Conservation (phyloP, 2,888 invertebrate species). For the Pterobdella sp. region DNA sequence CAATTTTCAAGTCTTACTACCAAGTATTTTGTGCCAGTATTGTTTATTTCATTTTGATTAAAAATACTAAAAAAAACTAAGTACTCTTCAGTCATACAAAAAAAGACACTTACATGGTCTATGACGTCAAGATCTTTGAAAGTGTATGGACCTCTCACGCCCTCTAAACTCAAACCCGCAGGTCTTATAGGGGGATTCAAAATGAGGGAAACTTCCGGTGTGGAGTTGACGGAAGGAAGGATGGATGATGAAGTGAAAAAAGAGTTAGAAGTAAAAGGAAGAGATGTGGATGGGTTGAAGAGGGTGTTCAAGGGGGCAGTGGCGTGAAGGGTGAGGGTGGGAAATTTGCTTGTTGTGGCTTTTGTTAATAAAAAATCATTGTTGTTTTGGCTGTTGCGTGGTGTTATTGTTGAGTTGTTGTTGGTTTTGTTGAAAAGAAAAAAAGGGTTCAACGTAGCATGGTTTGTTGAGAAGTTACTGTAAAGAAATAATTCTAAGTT, state of each 20-base stretch:
- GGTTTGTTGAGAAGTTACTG: not conserved
- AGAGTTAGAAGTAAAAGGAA: not conserved
- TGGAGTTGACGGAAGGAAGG: too few relatives aligned
- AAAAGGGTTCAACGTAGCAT: not conserved
- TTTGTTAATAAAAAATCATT: not conserved
- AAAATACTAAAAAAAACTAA: too few relatives aligned
- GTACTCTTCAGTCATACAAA: too few relatives aligned
- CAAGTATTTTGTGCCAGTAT: too few relatives aligned
- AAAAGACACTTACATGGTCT: not conserved
- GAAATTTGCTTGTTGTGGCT: not conserved
- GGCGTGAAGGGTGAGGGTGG: not conserved
- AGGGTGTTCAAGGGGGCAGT: not conserved
- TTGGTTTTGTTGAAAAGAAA: constrained; percentile 14
- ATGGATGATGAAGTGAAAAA: not conserved
- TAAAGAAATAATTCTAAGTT: not conserved
- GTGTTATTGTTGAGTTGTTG: not conserved
- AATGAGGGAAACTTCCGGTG: not conserved
- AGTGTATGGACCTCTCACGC: constrained; percentile 4
- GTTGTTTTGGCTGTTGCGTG: not conserved
- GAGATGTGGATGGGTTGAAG: not conserved
- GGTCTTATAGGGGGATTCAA: not conserved
- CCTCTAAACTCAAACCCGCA: not conserved
- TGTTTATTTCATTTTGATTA: too few relatives aligned
- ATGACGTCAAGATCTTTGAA: not conserved
- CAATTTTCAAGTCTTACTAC: too few relatives aligned